These are phyloP conservation scores for Tautogolabrus adspersus DNA, from an alignment of 2,113 vertebrate species.

Conservation along the genomic window DNA sequence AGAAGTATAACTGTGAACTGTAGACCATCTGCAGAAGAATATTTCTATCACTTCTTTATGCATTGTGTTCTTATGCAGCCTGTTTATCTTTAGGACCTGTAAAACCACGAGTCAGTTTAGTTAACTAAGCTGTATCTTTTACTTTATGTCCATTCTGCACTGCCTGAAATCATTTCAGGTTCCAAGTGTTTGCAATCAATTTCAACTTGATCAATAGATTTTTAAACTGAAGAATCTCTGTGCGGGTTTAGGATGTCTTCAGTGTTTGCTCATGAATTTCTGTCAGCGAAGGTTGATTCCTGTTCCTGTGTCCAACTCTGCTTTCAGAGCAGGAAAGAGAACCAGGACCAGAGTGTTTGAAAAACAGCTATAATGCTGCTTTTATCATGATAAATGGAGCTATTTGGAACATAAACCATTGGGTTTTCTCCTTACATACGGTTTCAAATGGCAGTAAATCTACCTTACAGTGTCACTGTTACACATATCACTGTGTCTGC, in stretches of 20 bases:
- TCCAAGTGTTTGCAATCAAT: constrained; percentile 15
- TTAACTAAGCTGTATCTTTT: background rate
- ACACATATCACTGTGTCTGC: background rate
- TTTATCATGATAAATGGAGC: constrained; percentile 32
- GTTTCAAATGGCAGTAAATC: background rate
- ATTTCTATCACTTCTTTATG: too few relatives aligned
- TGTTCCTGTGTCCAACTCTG: constrained; percentile 35
- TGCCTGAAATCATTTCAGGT: background rate
- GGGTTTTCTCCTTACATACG: background rate
- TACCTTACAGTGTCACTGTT: background rate
- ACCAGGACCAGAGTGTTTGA: background rate
- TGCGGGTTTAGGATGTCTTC: background rate
- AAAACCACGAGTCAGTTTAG: background rate
- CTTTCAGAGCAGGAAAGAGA: constrained; percentile 12
- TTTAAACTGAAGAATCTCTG: background rate
- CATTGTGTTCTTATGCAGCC: too few relatives aligned
- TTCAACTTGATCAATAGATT: constrained; percentile 15
- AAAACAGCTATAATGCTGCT: background rate
- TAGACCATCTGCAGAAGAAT: too few relatives aligned
- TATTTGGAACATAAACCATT: background rate
- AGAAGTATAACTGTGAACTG: too few relatives aligned
- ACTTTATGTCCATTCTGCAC: background rate
- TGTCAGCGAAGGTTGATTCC: constrained; percentile 31
- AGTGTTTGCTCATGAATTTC: constrained; percentile 38
- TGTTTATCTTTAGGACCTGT: background rate